phyloP scores from a whole-genome alignment of 2,888 invertebrate species.

The Tiliacea citrago region DNA sequence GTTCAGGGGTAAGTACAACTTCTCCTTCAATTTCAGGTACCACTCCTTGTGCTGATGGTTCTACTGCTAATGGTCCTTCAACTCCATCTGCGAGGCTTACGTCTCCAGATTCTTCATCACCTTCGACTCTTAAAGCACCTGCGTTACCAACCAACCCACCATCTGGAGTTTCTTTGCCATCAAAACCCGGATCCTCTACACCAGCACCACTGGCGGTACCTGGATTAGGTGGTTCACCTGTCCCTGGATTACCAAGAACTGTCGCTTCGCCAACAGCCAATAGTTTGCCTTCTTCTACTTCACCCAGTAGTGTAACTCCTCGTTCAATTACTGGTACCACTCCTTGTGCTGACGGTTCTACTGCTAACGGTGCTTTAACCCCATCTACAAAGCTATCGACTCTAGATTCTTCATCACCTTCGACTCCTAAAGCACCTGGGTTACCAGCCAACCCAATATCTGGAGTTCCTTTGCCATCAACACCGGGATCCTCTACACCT shows the following conservation, averaged over 20 bases:
- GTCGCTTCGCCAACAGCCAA: no score
- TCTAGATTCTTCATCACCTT: no score
- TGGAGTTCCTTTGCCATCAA: no score
- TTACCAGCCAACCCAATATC: no score
- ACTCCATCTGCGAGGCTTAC: background rate
- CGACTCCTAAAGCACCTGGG: no score
- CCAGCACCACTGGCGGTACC: background rate
- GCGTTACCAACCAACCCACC: background rate
- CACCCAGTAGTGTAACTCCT: no score
- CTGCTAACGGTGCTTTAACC: background rate
- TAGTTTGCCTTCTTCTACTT: no score
- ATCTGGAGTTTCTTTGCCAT: background rate
- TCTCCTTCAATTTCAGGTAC: slow-evolving; percentile 2
- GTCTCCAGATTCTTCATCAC: background rate
- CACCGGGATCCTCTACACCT: no score
- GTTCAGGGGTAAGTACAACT: background rate
- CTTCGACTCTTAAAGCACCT: background rate
- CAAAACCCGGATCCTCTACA: background rate
- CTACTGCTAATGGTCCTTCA: background rate
- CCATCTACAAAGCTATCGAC: no score
- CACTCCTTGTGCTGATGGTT: background rate
- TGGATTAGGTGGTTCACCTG: background rate
- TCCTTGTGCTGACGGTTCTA: background rate
- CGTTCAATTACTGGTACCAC: background rate
- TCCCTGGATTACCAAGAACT: background rate